Base-by-base conservation (phyloP, 2,888 invertebrate species). In the Sphaerophoria taeniata region DNA sequence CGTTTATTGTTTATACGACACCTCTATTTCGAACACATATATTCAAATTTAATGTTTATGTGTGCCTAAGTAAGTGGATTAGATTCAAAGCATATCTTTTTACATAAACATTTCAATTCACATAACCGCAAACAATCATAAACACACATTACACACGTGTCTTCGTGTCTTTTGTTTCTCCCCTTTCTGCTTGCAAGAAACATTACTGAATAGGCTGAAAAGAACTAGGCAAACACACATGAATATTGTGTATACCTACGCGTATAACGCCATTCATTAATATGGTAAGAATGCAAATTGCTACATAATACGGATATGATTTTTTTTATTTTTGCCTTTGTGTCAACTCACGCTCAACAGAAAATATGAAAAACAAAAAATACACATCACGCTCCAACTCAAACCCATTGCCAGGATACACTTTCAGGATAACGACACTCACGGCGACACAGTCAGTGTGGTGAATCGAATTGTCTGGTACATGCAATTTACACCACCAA, bases 401-500 rank as follows among this genome's bases (percentile, higher is more conserved):
- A 49, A 65, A 33, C 3, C n/a, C n/a, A n/a, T n/a, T n/a, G n/a
- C 67, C 65, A 49, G 39, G 63, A 43, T 53, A 47, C 14, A n/a
- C n/a, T 14, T 63, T 43, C 60, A 45, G 45, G 14, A 63, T 14
- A 47, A 45, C 11, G 58, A 71, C 61, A 60, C 36, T 36, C 34
- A 33, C n/a, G 3, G 34, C 0, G 3, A 43, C 14, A 3, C 2
- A 6, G 7, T 39, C 34, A 9, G 6, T 24, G 24, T n/a, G n/a
- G n/a, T n/a, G n/a, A n/a, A n/a, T n/a, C n/a, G n/a, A n/a, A n/a
- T n/a, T n/a, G n/a, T n/a, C n/a, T n/a, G n/a, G 36, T 51, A 58
- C 33, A 71, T 84, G 71, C 67, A 72, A 70, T 72, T 79, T 80
- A 76, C n/a, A n/a, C n/a, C 80, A 80, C 72, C 75, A 71, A 75